Conservation (phyloP, 2,113 vertebrate genomes). For the Microtus ochrogaster region DNA sequence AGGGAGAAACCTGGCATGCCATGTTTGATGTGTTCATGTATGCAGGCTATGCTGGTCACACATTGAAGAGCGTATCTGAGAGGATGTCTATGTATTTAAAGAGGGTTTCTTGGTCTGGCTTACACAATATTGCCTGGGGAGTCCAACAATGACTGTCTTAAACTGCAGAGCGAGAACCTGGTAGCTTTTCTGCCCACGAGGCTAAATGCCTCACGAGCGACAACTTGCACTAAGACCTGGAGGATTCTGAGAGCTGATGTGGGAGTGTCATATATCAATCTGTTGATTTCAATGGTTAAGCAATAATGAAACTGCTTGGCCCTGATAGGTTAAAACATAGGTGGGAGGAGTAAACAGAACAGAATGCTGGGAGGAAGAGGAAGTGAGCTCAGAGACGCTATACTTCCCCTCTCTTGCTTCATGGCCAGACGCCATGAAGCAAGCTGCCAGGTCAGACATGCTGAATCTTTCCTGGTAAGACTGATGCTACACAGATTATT, state of each 20-base stretch:
- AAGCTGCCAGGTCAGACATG: too few relatives aligned
- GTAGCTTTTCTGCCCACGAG: background rate
- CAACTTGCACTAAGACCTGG: background rate
- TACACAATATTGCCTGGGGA: background rate
- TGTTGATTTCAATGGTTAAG: too few relatives aligned
- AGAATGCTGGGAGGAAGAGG: too few relatives aligned
- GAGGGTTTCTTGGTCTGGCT: background rate
- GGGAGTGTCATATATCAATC: too few relatives aligned
- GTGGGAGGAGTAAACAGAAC: too few relatives aligned
- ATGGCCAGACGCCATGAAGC: too few relatives aligned
- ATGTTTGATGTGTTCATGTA: background rate
- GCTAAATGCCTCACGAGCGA: background rate
- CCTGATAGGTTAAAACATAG: too few relatives aligned
- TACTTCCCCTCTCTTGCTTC: too few relatives aligned
- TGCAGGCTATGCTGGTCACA: background rate
- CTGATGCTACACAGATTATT: too few relatives aligned
- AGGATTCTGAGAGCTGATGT: background rate
- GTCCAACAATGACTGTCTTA: background rate
- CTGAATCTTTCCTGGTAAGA: too few relatives aligned
- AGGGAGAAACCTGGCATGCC: background rate
- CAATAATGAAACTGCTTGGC: too few relatives aligned
- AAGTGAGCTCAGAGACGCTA: too few relatives aligned
- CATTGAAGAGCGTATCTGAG: background rate
- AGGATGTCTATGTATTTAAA: background rate
- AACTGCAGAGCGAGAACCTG: background rate